Base-by-base conservation (phyloP, 23 tunicate species). In the Aplidium turbinatum region DNA sequence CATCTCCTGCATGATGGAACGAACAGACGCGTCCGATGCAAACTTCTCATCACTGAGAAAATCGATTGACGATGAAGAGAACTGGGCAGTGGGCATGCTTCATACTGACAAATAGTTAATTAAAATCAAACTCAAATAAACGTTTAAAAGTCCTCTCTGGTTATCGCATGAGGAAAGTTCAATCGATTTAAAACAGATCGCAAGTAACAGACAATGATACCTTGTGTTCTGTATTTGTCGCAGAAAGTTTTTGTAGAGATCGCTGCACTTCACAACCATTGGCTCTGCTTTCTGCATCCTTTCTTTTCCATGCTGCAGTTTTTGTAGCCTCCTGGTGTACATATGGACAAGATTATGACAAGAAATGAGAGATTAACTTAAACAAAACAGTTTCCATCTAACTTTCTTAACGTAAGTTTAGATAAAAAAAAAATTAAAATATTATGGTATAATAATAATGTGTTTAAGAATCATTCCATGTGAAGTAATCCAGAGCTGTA, bases 251-350 rank as follows among this genome's bases (percentile, higher is more conserved):
- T 0, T 55, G 36, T 78, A 61, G 1, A 68, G 24, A 23, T 66
- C 55, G 20, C 16, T 33, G 27, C 32, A 35, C 27, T 78, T 60
- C 16, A 18, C 54, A 1, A 78, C 9, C 16, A 78, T 52, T 20
- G 67, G 60, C 26, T 67, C 55, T 2, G 67, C 73, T 52, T 25
- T 55, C 26, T 67, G 36, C 61, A 78, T 33, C 38, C 84, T 52
- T 6, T 78, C 76, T 35, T 38, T 78, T 21, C 55, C 75, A 53
- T 78, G 84, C 66, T 78, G 75, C 23, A 64, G 35, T 31, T 78
- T 78, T 31, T 67, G 18, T 56, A 38, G 53, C 28, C 73, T 52
- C 27, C 75, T 66, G 23, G 40, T 68, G 28, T 35, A 38, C n/a
- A n/a, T n/a, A n/a, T n/a, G n/a, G n/a, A n/a, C n/a, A n/a, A n/a